phyloP scores from a whole-genome alignment of 1,140 invertebrate genomes.

The Luehdorfia chinensis region DNA sequence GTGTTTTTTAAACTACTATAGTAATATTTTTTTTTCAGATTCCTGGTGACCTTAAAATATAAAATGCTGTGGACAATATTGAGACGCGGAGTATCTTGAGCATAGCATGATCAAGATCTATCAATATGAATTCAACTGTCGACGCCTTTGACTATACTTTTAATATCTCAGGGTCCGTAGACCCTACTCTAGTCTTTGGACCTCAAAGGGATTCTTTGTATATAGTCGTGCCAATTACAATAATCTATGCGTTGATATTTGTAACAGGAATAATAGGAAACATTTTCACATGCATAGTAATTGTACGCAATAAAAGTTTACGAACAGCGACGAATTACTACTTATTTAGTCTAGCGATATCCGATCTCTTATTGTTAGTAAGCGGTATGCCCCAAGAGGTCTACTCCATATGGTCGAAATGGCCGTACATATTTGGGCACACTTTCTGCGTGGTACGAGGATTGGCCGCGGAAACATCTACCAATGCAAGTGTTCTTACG shows the following conservation, averaged over 20 bases:
- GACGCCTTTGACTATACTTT: too few species aligned
- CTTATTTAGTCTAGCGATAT: conserved; percentile 94
- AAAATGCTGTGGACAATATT: too few species aligned
- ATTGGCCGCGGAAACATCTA: conserved; percentile 91
- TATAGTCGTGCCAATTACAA: conserved; percentile 86
- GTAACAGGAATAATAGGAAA: conserved; percentile 93
- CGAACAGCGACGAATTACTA: conserved; percentile 96
- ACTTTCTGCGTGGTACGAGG: conserved; percentile 91
- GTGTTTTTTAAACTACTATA: too few species aligned
- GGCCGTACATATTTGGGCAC: conserved; percentile 93
- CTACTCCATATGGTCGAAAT: conserved; percentile 90
- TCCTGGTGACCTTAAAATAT: too few species aligned
- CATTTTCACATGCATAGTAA: conserved; percentile 94
- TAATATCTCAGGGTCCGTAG: conserved; percentile 24
- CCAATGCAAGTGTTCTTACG: conserved; percentile 94
- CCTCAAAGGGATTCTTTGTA: conserved; percentile 82
- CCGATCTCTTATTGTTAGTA: conserved; percentile 92
- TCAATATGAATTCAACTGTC: too few species aligned
- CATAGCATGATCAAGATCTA: too few species aligned
- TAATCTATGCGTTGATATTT: conserved; percentile 91
- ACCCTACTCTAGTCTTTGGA: conserved; percentile 55
- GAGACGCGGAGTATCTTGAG: too few species aligned
- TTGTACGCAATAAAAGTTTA: conserved; percentile 94
- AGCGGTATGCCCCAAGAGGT: conserved; percentile 91
- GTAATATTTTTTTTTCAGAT: too few species aligned